Percentiles rank a stretch among this genome's conserved stretches.
Evolutionary conservation across 2,888 invertebrate species (phyloP).

Genomic region (Oscheius sp.): DNA sequence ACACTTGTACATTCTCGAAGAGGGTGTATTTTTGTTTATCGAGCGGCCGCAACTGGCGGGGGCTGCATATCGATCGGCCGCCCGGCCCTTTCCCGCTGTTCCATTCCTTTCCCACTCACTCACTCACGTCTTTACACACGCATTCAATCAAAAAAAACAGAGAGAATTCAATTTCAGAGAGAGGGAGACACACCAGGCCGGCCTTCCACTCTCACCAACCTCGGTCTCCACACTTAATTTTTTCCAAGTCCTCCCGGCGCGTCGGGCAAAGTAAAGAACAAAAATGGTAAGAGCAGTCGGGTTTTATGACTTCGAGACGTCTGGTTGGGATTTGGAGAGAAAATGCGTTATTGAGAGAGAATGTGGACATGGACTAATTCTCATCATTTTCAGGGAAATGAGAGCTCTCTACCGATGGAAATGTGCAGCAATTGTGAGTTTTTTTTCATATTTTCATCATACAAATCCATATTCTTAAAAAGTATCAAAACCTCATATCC

Average conservation of each 20-base stretch:
- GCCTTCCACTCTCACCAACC: not conserved
- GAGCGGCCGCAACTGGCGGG: conserved; percentile 38
- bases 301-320: conserved; percentile 3
- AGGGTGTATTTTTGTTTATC: conserved; percentile 39
- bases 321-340: not conserved
- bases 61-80: conserved; percentile 38
- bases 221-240: conserved; percentile 12
- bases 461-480: not conserved
- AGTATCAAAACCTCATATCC: no score
- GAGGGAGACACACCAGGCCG: conserved; percentile 2
- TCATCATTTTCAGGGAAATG: conserved; percentile 84
- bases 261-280: conserved; percentile 29
- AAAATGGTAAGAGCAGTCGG: conserved; percentile 26
- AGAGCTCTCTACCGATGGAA: conserved; percentile 94
- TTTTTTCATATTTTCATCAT: conserved; percentile 23
- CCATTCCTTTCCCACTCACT: conserved; percentile 35
- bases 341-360: not conserved
- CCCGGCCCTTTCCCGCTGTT: conserved; percentile 37
- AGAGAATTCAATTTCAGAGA: conserved; percentile 25
- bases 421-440: conserved; percentile 93
- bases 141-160: conserved; percentile 9
- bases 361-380: not conserved
- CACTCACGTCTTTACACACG: conserved; percentile 30
- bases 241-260: conserved; percentile 8
- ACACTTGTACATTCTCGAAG: conserved; percentile 16